phyloP scores from a whole-genome alignment of 2,888 invertebrate species.

The Eupsilia transversa region DNA sequence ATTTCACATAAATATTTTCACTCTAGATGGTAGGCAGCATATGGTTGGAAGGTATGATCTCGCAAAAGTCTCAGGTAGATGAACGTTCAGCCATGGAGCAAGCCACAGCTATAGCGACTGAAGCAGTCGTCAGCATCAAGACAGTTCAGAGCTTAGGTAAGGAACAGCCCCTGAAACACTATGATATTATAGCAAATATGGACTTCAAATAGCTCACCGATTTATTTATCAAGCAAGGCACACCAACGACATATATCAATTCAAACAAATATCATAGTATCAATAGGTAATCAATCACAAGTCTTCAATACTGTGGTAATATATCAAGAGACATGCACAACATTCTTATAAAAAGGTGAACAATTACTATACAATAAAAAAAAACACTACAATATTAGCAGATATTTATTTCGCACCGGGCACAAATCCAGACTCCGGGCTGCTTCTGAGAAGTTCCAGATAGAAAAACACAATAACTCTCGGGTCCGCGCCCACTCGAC shows the following conservation, averaged over 20 bases:
- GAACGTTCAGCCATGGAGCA: constrained; percentile 92
- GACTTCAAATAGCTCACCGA: neutral
- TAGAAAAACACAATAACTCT: no score
- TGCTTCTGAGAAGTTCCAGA: no score
- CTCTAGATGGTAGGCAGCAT: constrained; percentile 90
- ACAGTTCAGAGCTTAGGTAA: constrained; percentile 92
- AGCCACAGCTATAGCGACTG: constrained; percentile 92
- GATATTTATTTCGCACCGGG: no score
- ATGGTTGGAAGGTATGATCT: constrained; percentile 91
- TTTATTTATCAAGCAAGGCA: neutral
- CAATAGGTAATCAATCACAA: neutral
- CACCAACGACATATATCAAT: no score
- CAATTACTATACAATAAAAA: neutral
- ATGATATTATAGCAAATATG: neutral
- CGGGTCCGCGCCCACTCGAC: no score
- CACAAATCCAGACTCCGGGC: no score
- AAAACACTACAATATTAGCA: neutral
- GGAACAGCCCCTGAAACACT: neutral
- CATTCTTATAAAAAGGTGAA: neutral
- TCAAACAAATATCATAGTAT: no score
- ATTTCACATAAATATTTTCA: neutral
- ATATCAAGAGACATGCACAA: neutral
- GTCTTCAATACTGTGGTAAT: no score
- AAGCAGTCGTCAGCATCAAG: constrained; percentile 92
- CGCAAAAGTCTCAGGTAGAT: constrained; percentile 90